phyloP scores from a whole-genome alignment of 2,113 vertebrate species.

The Anseranas semipalmata region DNA sequence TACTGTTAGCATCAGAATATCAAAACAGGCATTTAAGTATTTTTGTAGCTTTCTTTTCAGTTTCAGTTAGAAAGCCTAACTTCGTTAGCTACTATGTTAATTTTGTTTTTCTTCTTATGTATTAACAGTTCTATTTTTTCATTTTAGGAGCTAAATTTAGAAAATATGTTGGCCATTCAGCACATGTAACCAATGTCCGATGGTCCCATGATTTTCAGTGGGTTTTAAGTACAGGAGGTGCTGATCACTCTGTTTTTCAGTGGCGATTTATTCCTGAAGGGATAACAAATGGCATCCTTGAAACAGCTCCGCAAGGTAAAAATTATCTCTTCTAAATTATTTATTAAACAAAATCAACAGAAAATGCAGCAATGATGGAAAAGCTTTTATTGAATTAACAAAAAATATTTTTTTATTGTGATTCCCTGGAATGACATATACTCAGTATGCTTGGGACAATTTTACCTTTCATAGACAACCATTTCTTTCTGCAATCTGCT shows the following conservation, averaged over 20 bases:
- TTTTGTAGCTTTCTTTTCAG: background rate
- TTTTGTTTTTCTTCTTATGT: background rate
- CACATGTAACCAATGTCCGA: conserved; percentile 94
- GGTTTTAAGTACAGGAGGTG: conserved; percentile 94
- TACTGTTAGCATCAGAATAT: background rate
- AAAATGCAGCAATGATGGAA: background rate
- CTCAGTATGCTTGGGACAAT: background rate
- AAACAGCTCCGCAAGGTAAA: conserved; percentile 89
- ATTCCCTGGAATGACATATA: background rate
- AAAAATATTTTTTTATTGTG: background rate
- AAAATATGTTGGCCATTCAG: conserved; percentile 94
- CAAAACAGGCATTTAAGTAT: background rate
- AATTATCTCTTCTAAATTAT: background rate
- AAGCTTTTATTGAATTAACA: background rate
- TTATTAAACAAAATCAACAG: background rate
- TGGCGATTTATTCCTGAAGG: conserved; percentile 96
- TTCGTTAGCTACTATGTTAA: background rate
- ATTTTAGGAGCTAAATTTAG: conserved; percentile 92
- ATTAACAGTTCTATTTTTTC: background rate
- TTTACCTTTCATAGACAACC: background rate
- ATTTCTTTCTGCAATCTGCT: background rate
- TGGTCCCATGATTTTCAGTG: conserved; percentile 98
- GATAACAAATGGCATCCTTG: conserved; percentile 87
- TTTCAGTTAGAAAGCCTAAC: background rate
- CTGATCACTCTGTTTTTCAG: conserved; percentile 96